Evolutionary conservation across 2,888 invertebrate species (phyloP), one percentile per base, ranked within the genome.

Genomic region (Trissonchulus sp.): DNA sequence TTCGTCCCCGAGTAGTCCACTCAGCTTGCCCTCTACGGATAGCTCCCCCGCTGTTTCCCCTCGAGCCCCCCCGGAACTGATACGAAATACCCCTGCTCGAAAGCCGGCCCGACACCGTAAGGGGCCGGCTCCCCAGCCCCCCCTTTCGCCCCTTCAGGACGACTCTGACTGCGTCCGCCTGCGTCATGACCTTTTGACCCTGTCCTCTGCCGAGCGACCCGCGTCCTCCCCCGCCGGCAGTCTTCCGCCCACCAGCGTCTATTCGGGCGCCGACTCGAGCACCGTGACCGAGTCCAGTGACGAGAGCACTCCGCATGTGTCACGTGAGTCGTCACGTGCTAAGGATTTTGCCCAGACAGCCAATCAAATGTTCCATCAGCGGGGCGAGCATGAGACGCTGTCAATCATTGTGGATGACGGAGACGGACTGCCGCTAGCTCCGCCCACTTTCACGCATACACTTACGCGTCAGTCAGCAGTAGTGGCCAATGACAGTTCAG

Each of bases 321-420:
- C 76, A 33, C 75, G 80, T 23, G 80, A 80, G 69, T 80, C 79
- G 65, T 80, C 80, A 31, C 77, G 81, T 48, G 80, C 78, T 23
- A 65, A 76, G n/a, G 76, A 76, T 23, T 72, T 60, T 33, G 28
- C 36, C 18, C 2, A 77, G 2, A 37, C 33, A 1, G 76, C 74
- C 23, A 37, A 31, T 15, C 2, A 60, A 1, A 75, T 75, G 74
- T 75, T 75, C 72, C 3, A 31, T 23, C 73, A 23, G n/a, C 15
- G 15, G 68, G 78, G 80, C 37, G 48, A 75, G 1, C 73, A 28
- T 8, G 28, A 30, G 35, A 36, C 71, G 71, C 2, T 34, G 71
- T 18, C 60, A 60, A n/a, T n/a, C n/a, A n/a, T n/a, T n/a, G n/a
- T n/a, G n/a, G n/a, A n/a, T n/a, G n/a, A n/a, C n/a, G n/a, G n/a